Percentiles rank a stretch among this genome's conserved stretches.
Conservation (phyloP, 2,888 invertebrate genomes). For the Acrobasis suavella region DNA sequence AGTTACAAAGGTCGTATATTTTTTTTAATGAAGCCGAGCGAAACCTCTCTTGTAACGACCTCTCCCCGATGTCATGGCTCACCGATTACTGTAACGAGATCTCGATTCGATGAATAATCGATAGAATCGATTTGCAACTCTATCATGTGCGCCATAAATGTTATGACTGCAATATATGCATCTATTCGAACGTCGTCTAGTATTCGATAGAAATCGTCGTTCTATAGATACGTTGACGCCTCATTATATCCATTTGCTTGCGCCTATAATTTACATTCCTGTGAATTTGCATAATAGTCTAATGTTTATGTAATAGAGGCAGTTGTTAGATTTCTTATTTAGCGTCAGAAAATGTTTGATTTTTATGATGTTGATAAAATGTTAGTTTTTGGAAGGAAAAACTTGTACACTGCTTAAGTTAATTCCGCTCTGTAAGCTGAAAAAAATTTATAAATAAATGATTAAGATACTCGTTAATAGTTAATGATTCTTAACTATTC, state of each 20-base stretch:
- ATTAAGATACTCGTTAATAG: no score
- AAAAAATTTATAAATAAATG: no score
- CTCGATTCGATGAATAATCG: conserved; percentile 37
- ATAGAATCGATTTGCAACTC: conserved; percentile 25
- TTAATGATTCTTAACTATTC: no score
- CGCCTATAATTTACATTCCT: conserved; percentile 33
- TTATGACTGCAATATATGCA: conserved; percentile 18
- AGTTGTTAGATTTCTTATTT: conserved; percentile 22
- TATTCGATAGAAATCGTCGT: conserved; percentile 47
- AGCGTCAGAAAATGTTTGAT: not conserved
- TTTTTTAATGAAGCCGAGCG: conserved; percentile 19
- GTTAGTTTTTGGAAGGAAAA: no score
- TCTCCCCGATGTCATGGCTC: conserved; percentile 45
- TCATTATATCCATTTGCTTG: conserved; percentile 38
- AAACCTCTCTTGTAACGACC: conserved; percentile 34
- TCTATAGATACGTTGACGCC: conserved; percentile 32
- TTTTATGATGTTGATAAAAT: not conserved
- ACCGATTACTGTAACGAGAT: conserved; percentile 50
- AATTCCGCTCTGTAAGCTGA: no score
- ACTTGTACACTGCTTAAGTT: no score
- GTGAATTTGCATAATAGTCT: conserved; percentile 30
- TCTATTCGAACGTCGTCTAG: conserved; percentile 19
- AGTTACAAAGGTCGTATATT: conserved; percentile 15
- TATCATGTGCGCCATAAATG: conserved; percentile 15
- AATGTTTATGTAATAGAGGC: conserved; percentile 30